These are phyloP conservation scores for Phalera bucephala DNA, from an alignment of 2,888 invertebrate species.

Conservation along the genomic window DNA sequence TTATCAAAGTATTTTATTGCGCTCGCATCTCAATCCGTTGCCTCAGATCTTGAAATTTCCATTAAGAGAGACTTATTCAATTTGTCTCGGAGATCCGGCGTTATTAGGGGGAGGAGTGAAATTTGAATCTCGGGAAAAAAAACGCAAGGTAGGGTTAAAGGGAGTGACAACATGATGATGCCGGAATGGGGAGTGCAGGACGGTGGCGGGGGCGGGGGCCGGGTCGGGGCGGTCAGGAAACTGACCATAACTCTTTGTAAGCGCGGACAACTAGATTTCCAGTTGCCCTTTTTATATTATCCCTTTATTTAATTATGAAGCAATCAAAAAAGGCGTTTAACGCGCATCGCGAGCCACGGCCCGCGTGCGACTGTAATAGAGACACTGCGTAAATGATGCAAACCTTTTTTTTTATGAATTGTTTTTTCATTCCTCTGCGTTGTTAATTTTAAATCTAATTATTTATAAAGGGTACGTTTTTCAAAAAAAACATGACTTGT, in stretches of 20 bases:
- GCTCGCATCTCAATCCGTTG: conserved; percentile 3
- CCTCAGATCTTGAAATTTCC: conserved; percentile 3
- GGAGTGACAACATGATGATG: conserved; percentile 13
- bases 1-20: too few relatives aligned
- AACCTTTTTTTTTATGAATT: too few relatives aligned
- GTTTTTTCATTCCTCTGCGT: too few relatives aligned
- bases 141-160: conserved; percentile 11
- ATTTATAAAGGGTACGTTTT: too few relatives aligned
- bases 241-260: background rate
- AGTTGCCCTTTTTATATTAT: background rate
- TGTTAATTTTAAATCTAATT: too few relatives aligned
- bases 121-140: conserved; percentile 7
- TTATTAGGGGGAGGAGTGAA: conserved; percentile 13
- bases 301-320: background rate
- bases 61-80: conserved; percentile 11
- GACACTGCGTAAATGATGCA: too few relatives aligned
- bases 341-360: too few relatives aligned
- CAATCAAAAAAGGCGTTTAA: too few relatives aligned
- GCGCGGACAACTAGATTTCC: background rate
- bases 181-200: conserved; percentile 6
- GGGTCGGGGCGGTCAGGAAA: background rate
- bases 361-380: too few relatives aligned
- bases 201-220: conserved; percentile 1
- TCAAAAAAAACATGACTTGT: too few relatives aligned
- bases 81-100: conserved; percentile 10